phyloP scores from a whole-genome alignment of 2,888 invertebrate species.

The Drosophila neotestacea region DNA sequence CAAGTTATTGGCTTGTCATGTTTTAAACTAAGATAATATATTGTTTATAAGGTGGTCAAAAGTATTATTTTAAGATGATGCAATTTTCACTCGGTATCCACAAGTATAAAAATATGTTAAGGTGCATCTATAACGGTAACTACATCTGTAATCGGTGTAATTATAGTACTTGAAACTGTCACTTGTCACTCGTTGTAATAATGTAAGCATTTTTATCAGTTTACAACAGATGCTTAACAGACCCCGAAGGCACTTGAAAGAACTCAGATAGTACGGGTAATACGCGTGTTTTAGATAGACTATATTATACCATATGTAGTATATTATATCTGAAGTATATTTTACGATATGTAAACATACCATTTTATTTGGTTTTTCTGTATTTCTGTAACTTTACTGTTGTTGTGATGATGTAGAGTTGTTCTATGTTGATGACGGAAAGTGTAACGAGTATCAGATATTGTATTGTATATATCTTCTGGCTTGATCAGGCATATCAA shows the following conservation, averaged over 20 bases:
- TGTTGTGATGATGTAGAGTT: neutral
- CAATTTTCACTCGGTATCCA: too few relatives aligned
- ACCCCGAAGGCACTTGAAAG: constrained; percentile 12
- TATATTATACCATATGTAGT: constrained; percentile 2
- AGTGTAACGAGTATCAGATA: neutral
- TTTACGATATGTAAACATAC: constrained; percentile 44
- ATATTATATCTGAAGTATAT: constrained; percentile 2
- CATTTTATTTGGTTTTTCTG: constrained; percentile 26
- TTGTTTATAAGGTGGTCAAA: neutral
- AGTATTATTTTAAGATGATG: neutral
- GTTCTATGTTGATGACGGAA: too few relatives aligned
- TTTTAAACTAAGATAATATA: neutral
- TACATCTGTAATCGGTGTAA: constrained; percentile 6
- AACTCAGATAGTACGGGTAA: constrained; percentile 13
- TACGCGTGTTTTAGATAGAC: neutral
- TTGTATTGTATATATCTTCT: neutral
- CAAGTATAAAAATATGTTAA: neutral
- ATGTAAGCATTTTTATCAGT: constrained; percentile 12
- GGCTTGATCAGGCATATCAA: constrained; percentile 1
- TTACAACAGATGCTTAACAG: constrained; percentile 17
- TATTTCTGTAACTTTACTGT: neutral
- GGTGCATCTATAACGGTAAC: neutral
- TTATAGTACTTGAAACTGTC: constrained; percentile 20
- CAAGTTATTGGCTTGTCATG: too few relatives aligned
- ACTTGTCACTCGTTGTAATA: constrained; percentile 16